phyloP scores from a whole-genome alignment of 2,113 vertebrate species.

The Theristicus caerulescens region DNA sequence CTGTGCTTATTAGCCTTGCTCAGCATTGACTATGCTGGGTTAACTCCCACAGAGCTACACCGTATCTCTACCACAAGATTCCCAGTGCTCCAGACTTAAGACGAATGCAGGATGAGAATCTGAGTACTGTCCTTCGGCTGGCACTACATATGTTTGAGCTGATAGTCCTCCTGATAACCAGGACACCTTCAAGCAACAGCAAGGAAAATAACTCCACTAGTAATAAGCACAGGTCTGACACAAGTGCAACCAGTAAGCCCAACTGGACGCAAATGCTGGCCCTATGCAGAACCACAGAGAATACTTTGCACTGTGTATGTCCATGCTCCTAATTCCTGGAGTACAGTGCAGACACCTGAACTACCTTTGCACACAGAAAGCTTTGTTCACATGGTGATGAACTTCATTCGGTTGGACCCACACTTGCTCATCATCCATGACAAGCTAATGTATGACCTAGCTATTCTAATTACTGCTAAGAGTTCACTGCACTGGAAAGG shows the following conservation, averaged over 20 bases:
- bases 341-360: neutral
- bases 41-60: neutral
- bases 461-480: neutral
- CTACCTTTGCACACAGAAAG: neutral
- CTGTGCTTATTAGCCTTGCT: neutral
- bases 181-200: neutral
- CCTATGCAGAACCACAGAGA: neutral
- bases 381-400: neutral
- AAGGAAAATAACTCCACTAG: neutral
- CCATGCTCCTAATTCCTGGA: neutral
- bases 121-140: neutral
- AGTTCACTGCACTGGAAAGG: neutral
- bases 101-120: neutral
- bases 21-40: neutral
- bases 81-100: neutral
- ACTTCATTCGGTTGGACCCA: neutral
- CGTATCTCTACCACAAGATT: neutral
- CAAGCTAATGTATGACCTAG: neutral
- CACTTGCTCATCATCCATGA: neutral
- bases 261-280: accelerated
- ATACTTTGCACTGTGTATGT: neutral
- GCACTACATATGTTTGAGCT: neutral
- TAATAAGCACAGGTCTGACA: neutral
- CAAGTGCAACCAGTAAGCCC: neutral
- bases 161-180: neutral